Percentiles rank a stretch among this genome's conserved stretches.
These are phyloP conservation scores for Galemys pyrenaicus DNA, from an alignment of 2,113 vertebrate genomes.

Conservation along the genomic window DNA sequence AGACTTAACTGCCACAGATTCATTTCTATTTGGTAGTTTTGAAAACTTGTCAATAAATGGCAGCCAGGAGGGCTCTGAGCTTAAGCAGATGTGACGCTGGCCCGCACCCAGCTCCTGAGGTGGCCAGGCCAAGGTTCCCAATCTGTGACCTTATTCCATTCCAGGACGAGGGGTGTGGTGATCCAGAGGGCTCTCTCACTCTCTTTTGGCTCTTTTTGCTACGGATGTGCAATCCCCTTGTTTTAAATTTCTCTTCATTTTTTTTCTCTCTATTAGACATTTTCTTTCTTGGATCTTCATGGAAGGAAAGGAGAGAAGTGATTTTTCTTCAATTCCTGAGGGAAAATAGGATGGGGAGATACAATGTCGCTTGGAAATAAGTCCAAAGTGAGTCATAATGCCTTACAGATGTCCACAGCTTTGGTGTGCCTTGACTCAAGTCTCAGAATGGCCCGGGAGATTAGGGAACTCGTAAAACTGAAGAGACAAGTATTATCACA, in stretches of 20 bases:
- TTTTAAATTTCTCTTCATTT: not conserved
- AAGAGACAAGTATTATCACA: not conserved
- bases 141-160: constrained; percentile 50
- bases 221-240: not conserved
- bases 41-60: constrained; percentile 66
- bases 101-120: not conserved
- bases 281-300: not conserved
- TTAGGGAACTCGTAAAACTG: not conserved
- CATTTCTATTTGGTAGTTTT: constrained; percentile 50
- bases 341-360: not conserved
- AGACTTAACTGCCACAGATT: not conserved
- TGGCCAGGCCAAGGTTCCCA: not conserved
- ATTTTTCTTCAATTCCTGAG: constrained; percentile 28
- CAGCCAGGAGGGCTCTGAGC: constrained; percentile 16
- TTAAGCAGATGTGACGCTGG: constrained; percentile 54
- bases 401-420: constrained; percentile 22
- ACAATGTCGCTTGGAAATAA: not conserved
- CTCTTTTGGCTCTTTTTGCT: not conserved
- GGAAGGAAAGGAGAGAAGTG: not conserved
- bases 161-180: constrained; percentile 34
- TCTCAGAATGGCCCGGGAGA: not conserved
- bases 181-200: constrained; percentile 33
- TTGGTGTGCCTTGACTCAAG: not conserved
- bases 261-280: not conserved
- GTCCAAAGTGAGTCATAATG: constrained; percentile 31